Conservation (phyloP, 2,113 vertebrate genomes). For the Colossoma macropomum region DNA sequence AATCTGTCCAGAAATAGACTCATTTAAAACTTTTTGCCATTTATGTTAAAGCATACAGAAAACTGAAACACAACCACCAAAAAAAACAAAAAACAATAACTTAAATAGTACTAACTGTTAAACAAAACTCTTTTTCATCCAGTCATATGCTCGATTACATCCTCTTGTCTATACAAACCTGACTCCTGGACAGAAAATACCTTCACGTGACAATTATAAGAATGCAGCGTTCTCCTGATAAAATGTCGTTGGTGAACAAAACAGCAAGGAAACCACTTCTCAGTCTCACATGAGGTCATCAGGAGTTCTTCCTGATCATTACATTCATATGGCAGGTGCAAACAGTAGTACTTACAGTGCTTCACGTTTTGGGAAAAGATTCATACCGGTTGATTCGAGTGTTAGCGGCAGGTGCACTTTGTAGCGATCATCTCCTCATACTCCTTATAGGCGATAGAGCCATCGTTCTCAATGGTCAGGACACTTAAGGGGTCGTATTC, state of each 20-base stretch:
- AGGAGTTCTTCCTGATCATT: neutral
- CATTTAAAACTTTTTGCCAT: slow-evolving; percentile 68
- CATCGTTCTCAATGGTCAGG: slow-evolving; percentile 87
- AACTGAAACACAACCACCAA: slow-evolving; percentile 66
- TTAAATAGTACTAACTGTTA: slow-evolving; percentile 59
- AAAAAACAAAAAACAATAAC: slow-evolving; percentile 74
- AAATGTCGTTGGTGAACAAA: slow-evolving; percentile 63
- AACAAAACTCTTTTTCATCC: slow-evolving; percentile 48
- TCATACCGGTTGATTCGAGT: slow-evolving; percentile 15
- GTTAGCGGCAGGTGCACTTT: slow-evolving; percentile 90
- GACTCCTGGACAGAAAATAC: slow-evolving; percentile 50
- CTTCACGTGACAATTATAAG: slow-evolving; percentile 47
- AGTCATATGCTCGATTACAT: slow-evolving; percentile 54
- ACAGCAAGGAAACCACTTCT: slow-evolving; percentile 54
- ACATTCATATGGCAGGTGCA: slow-evolving; percentile 19
- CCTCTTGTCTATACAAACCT: slow-evolving; percentile 40
- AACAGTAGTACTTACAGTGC: slow-evolving; percentile 47
- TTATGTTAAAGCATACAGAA: slow-evolving; percentile 67
- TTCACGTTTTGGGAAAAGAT: slow-evolving; percentile 15
- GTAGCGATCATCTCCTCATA: slow-evolving; percentile 96
- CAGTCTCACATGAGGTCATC: slow-evolving; percentile 54
- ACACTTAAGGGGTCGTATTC: slow-evolving; percentile 91
- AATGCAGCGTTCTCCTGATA: slow-evolving; percentile 64
- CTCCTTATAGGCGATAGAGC: slow-evolving; percentile 91
- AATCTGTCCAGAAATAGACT: slow-evolving; percentile 73